A percentile compares a stretch with the other conserved stretches of the same genome.
Evolutionary conservation across 2,113 vertebrate species (phyloP).

Genomic region (Tyrannus savana): DNA sequence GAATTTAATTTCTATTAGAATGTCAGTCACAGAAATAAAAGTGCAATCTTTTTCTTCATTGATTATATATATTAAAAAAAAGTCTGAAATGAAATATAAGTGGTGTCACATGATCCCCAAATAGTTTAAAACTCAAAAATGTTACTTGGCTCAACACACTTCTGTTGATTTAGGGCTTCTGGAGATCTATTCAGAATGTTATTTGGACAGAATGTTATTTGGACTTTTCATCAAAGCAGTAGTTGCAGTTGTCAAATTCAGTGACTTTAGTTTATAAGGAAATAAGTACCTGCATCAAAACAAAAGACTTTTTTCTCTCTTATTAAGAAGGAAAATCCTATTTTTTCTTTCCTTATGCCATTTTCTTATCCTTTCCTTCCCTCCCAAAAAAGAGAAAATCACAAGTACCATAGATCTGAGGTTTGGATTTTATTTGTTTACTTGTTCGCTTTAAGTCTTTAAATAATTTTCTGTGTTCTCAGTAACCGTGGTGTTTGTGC

Average conservation of each 20-base stretch:
- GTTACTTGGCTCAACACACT: not conserved
- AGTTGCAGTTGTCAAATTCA: not conserved
- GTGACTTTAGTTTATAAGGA: not conserved
- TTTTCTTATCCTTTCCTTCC: not conserved
- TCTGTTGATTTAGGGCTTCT: not conserved
- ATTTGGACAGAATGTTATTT: not conserved
- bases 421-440: not conserved
- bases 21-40: not conserved
- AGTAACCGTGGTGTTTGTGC: not conserved
- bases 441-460: not conserved
- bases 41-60: not conserved
- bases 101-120: not conserved
- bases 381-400: not conserved
- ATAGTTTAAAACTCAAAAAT: not conserved
- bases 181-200: not conserved
- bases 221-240: too few relatives aligned
- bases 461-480: not conserved
- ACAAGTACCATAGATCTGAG: not conserved
- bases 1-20: not conserved
- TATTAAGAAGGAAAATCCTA: not conserved
- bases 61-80: not conserved
- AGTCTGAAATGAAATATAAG: not conserved
- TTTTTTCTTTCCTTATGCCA: not conserved
- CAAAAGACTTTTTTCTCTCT: not conserved
- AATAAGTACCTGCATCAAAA: not conserved